Percentiles rank a stretch among this genome's conserved stretches.
Conservation (phyloP, 2,113 vertebrate genomes). For the Triplophysa rosa region DNA sequence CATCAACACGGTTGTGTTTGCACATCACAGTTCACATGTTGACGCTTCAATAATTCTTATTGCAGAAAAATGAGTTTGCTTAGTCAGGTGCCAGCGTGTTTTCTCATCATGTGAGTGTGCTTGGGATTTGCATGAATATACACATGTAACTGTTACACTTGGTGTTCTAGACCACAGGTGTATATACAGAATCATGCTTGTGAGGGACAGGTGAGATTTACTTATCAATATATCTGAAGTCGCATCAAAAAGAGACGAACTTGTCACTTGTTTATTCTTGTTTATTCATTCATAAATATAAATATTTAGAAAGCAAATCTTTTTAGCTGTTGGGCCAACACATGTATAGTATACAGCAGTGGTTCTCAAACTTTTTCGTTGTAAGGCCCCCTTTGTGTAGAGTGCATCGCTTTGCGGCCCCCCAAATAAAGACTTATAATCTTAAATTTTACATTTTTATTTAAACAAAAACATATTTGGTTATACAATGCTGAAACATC, state of each 20-base stretch:
- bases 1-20: conserved; percentile 5
- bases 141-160: not conserved
- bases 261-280: not conserved
- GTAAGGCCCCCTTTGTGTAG: too few relatives aligned
- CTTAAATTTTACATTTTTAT: too few relatives aligned
- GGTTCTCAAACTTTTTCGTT: too few relatives aligned
- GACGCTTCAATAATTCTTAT: not conserved
- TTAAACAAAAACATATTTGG: too few relatives aligned
- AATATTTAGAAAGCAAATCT: not conserved
- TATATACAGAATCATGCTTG: too few relatives aligned
- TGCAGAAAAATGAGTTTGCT: not conserved
- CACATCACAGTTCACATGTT: not conserved
- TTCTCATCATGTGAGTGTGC: not conserved
- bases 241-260: not conserved
- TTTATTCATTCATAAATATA: not conserved
- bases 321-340: not conserved
- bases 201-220: too few relatives aligned
- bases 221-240: not conserved
- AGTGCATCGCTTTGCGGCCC: too few relatives aligned
- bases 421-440: too few relatives aligned
- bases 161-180: not conserved
- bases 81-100: not conserved
- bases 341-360: not conserved
- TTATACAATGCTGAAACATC: too few relatives aligned
- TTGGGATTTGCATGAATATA: conserved; percentile 6